Evolutionary conservation across 2,113 vertebrate species (phyloP).

Genomic region (Columbina picui): DNA sequence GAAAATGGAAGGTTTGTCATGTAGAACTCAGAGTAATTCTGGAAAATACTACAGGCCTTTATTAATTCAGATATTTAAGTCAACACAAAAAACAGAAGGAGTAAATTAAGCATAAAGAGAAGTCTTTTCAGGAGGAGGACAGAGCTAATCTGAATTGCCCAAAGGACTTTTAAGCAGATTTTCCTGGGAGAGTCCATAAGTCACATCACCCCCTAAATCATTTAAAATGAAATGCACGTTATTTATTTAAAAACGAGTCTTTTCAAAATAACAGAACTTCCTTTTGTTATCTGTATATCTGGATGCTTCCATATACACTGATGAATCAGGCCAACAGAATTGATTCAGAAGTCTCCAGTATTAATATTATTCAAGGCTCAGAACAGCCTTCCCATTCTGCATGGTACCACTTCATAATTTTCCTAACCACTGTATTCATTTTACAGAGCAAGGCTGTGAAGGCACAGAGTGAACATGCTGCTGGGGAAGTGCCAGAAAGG

Average conservation of each 20-base stretch:
- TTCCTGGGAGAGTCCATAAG: background rate
- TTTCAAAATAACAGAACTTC: background rate
- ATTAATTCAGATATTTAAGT: background rate
- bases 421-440: background rate
- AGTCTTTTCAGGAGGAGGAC: background rate
- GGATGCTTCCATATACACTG: background rate
- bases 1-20: constrained; percentile 18
- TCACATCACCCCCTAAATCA: background rate
- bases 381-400: background rate
- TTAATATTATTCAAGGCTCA: background rate
- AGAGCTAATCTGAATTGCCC: background rate
- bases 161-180: background rate
- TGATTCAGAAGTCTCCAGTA: background rate
- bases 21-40: background rate
- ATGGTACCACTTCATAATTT: background rate
- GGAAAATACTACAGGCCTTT: background rate
- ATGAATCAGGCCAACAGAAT: background rate
- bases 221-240: background rate
- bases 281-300: background rate
- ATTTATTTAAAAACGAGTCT: background rate
- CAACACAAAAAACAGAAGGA: background rate
- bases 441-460: background rate
- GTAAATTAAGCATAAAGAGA: background rate
- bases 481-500: constrained; percentile 18
- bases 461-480: background rate